Conservation (phyloP, 2,888 invertebrate genomes). For the Neoitamus cyanurus region DNA sequence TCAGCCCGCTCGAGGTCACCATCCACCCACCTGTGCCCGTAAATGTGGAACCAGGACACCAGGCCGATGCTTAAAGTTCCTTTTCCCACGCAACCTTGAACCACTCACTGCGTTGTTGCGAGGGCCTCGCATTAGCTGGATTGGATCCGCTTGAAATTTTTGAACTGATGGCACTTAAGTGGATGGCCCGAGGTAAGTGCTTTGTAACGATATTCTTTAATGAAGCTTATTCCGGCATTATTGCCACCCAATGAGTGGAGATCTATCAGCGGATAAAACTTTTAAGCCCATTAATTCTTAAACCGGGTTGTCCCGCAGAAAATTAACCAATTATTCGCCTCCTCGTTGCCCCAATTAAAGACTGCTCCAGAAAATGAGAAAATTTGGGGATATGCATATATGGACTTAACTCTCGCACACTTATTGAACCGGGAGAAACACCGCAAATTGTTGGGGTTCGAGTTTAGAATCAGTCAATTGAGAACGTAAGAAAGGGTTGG, state of each 20-base stretch:
- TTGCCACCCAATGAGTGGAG: neutral
- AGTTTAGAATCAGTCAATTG: no score
- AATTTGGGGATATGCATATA: neutral
- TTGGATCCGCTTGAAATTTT: neutral
- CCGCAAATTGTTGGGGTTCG: no score
- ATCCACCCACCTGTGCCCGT: neutral
- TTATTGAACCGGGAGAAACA: no score
- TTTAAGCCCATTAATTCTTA: neutral
- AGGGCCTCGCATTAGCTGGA: neutral
- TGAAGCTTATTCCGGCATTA: neutral
- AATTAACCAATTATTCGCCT: neutral
- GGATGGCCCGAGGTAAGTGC: neutral
- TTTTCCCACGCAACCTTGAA: neutral
- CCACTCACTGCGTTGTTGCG: neutral
- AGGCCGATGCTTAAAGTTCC: neutral
- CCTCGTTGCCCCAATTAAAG: neutral
- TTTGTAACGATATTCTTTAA: neutral
- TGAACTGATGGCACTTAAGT: neutral
- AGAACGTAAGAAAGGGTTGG: no score
- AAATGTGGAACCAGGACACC: conserved; percentile 3
- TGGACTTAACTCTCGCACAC: no score
- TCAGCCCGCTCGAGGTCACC: neutral
- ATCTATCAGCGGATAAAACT: neutral
- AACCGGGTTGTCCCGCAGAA: neutral
- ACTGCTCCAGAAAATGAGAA: neutral